Percentiles rank a stretch among this genome's conserved stretches.
Conservation (phyloP, 2,888 invertebrate genomes). For the Drosophila barbarae region DNA sequence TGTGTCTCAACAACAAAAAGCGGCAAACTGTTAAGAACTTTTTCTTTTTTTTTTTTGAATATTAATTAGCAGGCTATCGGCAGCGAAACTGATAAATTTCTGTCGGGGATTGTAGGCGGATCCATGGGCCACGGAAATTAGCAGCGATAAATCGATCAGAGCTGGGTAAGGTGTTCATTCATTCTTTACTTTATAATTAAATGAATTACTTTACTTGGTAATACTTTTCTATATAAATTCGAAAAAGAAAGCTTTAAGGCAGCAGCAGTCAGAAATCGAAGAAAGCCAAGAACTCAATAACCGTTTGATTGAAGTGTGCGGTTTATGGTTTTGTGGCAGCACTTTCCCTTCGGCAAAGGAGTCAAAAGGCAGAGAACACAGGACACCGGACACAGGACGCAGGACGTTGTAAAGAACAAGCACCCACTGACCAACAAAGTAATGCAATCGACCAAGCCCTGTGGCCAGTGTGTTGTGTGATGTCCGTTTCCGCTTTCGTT, state of each 20-base stretch:
- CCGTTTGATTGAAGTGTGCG: conserved; percentile 1
- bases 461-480: conserved; percentile 16
- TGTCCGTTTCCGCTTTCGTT: conserved; percentile 13
- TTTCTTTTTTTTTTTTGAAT: conserved; percentile 18
- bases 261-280: neutral
- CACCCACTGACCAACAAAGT: conserved; percentile 18
- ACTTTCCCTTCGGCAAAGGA: neutral
- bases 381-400: neutral
- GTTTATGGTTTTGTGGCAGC: neutral
- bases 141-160: conserved; percentile 16
- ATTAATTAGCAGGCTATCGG: conserved; percentile 50
- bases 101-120: conserved; percentile 1
- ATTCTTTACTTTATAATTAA: neutral
- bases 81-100: conserved; percentile 29
- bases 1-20: conserved; percentile 6
- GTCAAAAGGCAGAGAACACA: neutral
- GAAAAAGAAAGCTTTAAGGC: neutral
- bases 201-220: neutral
- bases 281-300: neutral
- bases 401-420: neutral
- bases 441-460: conserved; percentile 23
- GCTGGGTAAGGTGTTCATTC: too few species aligned
- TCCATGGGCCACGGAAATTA: conserved; percentile 2
- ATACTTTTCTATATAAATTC: too few species aligned
- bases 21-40: conserved; percentile 43